A percentile compares a stretch with the other conserved stretches of the same genome.
Evolutionary conservation across 2,888 invertebrate species (phyloP).

Genomic region (Thymelicus lineola): DNA sequence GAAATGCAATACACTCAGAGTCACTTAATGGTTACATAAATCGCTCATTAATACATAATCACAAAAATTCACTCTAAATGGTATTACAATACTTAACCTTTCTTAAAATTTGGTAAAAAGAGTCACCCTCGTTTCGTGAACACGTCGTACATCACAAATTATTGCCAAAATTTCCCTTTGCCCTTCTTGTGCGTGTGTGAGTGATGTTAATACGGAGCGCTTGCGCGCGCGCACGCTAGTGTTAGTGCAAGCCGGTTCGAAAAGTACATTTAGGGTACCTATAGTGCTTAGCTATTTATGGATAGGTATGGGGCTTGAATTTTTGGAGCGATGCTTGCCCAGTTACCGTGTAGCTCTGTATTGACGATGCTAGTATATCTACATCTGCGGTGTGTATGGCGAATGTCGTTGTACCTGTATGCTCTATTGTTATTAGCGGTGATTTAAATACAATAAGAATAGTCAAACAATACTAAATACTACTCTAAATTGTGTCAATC

Average conservation of each 20-base stretch:
- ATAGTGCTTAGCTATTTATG: slow-evolving; percentile 64
- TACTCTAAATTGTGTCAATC: too few relatives aligned
- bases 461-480: too few relatives aligned
- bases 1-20: too few relatives aligned
- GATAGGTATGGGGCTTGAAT: slow-evolving; percentile 43
- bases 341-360: slow-evolving; percentile 7
- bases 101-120: not conserved
- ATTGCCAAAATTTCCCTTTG: slow-evolving; percentile 83
- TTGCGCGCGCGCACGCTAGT: slow-evolving; percentile 51
- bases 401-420: too few relatives aligned
- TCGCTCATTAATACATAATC: too few relatives aligned
- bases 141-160: slow-evolving; percentile 58
- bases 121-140: not conserved
- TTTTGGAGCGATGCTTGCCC: slow-evolving; percentile 28
- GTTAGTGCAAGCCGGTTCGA: slow-evolving; percentile 71
- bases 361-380: not conserved
- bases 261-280: slow-evolving; percentile 68
- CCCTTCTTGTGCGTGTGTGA: slow-evolving; percentile 58
- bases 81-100: not conserved
- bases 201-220: slow-evolving; percentile 21
- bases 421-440: too few relatives aligned
- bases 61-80: too few relatives aligned
- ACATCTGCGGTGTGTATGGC: not conserved
- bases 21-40: too few relatives aligned
- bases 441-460: too few relatives aligned